Evolutionary conservation across 1,140 invertebrate genomes (phyloP).

Genomic region (Sminthurides bifidus): DNA sequence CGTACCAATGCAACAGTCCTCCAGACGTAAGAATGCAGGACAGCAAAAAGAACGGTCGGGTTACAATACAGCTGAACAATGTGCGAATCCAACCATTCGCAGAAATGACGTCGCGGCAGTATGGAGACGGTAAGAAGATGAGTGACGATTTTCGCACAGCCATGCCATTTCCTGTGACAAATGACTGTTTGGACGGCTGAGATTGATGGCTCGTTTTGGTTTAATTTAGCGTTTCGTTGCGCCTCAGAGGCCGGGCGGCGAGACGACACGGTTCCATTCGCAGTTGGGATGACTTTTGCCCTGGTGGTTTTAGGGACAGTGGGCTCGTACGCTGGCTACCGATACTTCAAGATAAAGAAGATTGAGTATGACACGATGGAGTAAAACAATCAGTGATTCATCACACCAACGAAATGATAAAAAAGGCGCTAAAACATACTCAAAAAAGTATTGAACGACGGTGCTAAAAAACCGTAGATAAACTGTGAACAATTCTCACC

Average conservation of each 20-base stretch:
- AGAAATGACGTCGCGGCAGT: slow-evolving; percentile 28
- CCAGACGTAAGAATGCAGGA: slow-evolving; percentile 26
- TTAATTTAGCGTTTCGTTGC: slow-evolving; percentile 30
- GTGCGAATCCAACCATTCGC: slow-evolving; percentile 31
- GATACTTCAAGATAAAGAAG: slow-evolving; percentile 78
- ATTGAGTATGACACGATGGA: slow-evolving; percentile 88
- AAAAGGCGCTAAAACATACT: too few species aligned
- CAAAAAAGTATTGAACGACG: too few species aligned
- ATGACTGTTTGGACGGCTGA: neutral
- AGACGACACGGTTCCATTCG: slow-evolving; percentile 75
- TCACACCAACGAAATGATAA: too few species aligned
- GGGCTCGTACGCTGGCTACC: slow-evolving; percentile 69
- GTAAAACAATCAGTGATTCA: slow-evolving; percentile 43
- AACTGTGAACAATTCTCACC: too few species aligned
- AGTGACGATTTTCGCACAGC: neutral
- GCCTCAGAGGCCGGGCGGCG: slow-evolving; percentile 30
- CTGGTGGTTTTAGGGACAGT: slow-evolving; percentile 64
- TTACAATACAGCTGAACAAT: slow-evolving; percentile 22
- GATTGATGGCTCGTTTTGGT: slow-evolving; percentile 2
- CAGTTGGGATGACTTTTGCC: slow-evolving; percentile 68
- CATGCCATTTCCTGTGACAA: neutral
- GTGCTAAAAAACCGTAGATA: too few species aligned
- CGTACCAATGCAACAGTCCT: slow-evolving; percentile 50
- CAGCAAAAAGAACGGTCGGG: slow-evolving; percentile 17
- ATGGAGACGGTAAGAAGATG: slow-evolving; percentile 23